phyloP scores from a whole-genome alignment of 2,113 vertebrate genomes.

The Hucho hucho region DNA sequence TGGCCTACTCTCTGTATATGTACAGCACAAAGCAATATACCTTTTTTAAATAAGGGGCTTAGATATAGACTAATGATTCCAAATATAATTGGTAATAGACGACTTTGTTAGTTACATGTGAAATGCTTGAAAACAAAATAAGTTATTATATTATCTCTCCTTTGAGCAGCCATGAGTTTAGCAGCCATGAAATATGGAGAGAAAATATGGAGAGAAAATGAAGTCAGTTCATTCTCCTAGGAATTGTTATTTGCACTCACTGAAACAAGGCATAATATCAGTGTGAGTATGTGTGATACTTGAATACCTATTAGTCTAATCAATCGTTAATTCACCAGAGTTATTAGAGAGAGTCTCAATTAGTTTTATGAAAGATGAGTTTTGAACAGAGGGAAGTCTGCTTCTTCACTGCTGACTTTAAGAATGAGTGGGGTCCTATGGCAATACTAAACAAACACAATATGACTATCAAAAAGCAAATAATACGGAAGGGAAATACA shows the following conservation, averaged over 20 bases:
- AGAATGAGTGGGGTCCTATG: neutral
- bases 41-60: neutral
- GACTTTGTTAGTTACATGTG: neutral
- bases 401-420: neutral
- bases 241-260: slow-evolving; percentile 1
- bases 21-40: neutral
- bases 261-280: neutral
- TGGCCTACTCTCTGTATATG: neutral
- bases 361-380: slow-evolving; percentile 2
- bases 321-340: slow-evolving; percentile 10
- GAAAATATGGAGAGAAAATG: slow-evolving; percentile 3
- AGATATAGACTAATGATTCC: neutral
- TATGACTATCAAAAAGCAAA: no score
- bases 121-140: neutral
- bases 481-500: no score
- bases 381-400: neutral
- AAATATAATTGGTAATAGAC: neutral
- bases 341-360: slow-evolving; percentile 3
- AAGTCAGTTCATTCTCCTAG: neutral
- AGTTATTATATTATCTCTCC: neutral
- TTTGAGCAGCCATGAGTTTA: slow-evolving; percentile 2
- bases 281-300: neutral
- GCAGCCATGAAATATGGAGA: slow-evolving; percentile 6
- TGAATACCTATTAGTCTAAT: slow-evolving; percentile 13
- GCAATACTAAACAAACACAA: no score